These are phyloP conservation scores for Coracopsis vasa DNA, from an alignment of 2,113 vertebrate genomes.

Conservation along the genomic window DNA sequence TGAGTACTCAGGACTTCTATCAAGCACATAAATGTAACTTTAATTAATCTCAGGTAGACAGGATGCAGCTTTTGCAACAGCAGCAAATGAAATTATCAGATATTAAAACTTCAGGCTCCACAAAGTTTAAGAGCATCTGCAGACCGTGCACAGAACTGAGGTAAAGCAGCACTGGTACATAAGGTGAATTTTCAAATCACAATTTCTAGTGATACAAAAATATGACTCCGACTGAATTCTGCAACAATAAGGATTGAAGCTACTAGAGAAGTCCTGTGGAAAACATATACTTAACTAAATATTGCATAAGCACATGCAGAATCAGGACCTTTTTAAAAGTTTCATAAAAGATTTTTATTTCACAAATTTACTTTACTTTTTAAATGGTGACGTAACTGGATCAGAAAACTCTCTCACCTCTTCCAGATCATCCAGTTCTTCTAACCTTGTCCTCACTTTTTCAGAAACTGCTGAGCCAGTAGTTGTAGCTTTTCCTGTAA, in stretches of 20 bases:
- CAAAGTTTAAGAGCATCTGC: background rate
- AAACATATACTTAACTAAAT: background rate
- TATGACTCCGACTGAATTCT: background rate
- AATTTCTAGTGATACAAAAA: background rate
- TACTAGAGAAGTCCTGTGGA: background rate
- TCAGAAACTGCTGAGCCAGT: conserved; percentile 90
- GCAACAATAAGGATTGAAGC: background rate
- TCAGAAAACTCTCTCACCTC: conserved; percentile 77
- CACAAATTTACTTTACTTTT: background rate
- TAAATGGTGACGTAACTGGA: background rate
- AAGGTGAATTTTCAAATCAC: background rate
- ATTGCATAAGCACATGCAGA: background rate
- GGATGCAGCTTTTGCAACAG: background rate
- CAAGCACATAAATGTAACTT: background rate
- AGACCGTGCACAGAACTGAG: background rate
- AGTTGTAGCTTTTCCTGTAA: conserved; percentile 80
- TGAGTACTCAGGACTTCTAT: background rate
- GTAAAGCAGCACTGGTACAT: background rate
- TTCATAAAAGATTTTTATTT: background rate
- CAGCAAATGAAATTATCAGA: background rate
- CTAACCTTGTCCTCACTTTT: conserved; percentile 93
- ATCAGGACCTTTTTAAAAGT: background rate
- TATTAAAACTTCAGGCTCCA: background rate
- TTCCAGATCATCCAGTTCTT: conserved; percentile 96
- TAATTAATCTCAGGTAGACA: background rate